These are phyloP conservation scores for Ennomos fuscantarius DNA, from an alignment of 2,888 invertebrate species.

Conservation along the genomic window DNA sequence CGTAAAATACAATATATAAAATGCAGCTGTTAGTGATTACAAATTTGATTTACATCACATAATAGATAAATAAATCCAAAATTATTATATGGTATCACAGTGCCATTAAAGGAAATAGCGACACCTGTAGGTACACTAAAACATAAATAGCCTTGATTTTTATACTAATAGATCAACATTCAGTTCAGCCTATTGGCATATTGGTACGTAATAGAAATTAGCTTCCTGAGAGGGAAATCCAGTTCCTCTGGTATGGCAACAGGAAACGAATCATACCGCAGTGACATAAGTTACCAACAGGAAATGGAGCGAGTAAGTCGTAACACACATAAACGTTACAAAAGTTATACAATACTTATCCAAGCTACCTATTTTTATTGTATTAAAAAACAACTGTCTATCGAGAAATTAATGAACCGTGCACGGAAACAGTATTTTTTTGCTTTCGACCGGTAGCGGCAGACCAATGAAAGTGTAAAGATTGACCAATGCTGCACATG, in stretches of 20 bases:
- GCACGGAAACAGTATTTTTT: slow-evolving; percentile 54
- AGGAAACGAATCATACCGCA: slow-evolving; percentile 34
- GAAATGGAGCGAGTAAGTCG: slow-evolving; percentile 36
- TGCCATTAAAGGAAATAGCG: no score
- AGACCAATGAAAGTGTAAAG: slow-evolving; percentile 41
- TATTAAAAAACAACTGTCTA: slow-evolving; percentile 34
- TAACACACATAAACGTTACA: slow-evolving; percentile 42
- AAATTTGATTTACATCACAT: no score
- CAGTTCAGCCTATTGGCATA: slow-evolving; percentile 10
- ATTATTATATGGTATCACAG: no score
- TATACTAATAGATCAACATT: slow-evolving; percentile 21
- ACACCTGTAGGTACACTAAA: not conserved
- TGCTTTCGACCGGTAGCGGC: slow-evolving; percentile 42
- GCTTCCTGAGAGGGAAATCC: slow-evolving; percentile 34
- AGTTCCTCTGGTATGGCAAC: slow-evolving; percentile 36
- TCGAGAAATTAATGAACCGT: slow-evolving; percentile 61
- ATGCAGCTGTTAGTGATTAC: no score
- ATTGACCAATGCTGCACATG: slow-evolving; percentile 19
- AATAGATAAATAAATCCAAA: no score
- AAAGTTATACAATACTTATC: slow-evolving; percentile 49
- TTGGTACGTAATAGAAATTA: slow-evolving; percentile 20
- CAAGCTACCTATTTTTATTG: slow-evolving; percentile 36
- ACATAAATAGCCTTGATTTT: slow-evolving; percentile 1
- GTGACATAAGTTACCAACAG: slow-evolving; percentile 46
- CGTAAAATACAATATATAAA: no score